Conservation (phyloP, 2,797 vertebrate genomes). For the Anisognathus igniventris region DNA sequence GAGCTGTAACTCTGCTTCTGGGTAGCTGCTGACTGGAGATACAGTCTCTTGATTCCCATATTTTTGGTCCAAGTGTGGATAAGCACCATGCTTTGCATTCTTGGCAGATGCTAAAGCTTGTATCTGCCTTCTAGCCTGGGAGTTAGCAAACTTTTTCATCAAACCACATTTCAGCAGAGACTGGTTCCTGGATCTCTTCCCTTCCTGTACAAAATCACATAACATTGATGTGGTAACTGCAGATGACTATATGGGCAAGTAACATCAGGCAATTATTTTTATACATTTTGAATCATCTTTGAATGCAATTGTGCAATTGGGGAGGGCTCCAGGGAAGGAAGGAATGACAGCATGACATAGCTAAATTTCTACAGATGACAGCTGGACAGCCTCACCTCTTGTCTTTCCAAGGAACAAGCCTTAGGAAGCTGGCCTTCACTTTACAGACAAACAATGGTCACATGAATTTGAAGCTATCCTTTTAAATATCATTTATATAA, state of each 20-base stretch:
- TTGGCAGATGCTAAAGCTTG: conserved; percentile 56
- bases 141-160: conserved; percentile 63
- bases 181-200: conserved; percentile 58
- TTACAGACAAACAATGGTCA: neutral
- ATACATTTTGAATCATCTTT: conserved; percentile 52
- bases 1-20: neutral
- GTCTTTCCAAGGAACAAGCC: neutral
- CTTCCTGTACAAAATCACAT: conserved; percentile 61
- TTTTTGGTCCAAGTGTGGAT: conserved; percentile 25
- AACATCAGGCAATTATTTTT: conserved; percentile 57
- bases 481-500: neutral
- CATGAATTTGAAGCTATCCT: neutral
- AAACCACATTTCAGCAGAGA: conserved; percentile 62
- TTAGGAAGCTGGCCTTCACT: neutral
- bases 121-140: conserved; percentile 66
- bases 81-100: conserved; percentile 58
- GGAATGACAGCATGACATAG: neutral
- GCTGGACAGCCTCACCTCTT: neutral
- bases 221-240: conserved; percentile 64
- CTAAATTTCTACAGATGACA: conserved; percentile 12
- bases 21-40: conserved; percentile 42
- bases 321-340: neutral
- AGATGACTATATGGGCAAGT: conserved; percentile 57
- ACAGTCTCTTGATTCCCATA: neutral
- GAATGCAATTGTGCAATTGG: conserved; percentile 10